These are phyloP conservation scores for Zosterops lateralis DNA, from an alignment of 2,113 vertebrate species.

Conservation along the genomic window DNA sequence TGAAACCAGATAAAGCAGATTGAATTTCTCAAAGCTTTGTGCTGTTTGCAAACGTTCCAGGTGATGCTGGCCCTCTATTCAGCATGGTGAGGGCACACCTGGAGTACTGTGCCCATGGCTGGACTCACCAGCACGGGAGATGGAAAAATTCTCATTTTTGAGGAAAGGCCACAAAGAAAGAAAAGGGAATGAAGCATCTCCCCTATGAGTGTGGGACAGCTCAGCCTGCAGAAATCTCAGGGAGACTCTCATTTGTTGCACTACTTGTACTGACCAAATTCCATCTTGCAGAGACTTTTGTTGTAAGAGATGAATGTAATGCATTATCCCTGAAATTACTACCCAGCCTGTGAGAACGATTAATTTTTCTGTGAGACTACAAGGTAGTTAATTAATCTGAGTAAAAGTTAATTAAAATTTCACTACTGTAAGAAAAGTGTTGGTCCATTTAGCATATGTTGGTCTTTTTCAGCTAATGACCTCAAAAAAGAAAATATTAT, in stretches of 20 bases:
- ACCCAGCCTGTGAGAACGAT: neutral
- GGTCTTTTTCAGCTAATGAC: neutral
- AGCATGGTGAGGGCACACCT: too few species aligned
- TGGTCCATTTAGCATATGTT: neutral
- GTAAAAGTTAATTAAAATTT: constrained; percentile 34
- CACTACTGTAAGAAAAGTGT: neutral
- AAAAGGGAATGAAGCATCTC: neutral
- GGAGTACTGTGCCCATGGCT: neutral
- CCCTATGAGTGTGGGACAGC: fast-evolving
- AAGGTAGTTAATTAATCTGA: constrained; percentile 22
- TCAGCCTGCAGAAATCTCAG: neutral
- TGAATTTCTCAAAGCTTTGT: neutral
- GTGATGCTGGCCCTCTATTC: too few species aligned
- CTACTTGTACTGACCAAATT: neutral
- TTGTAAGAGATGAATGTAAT: neutral
- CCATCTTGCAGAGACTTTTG: neutral
- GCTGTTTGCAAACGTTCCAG: neutral
- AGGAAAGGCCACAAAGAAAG: neutral
- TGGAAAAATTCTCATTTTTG: neutral
- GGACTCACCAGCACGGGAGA: neutral
- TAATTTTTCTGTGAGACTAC: constrained; percentile 14
- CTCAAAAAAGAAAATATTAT: neutral
- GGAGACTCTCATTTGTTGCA: neutral
- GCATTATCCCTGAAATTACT: neutral
- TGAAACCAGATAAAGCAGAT: neutral